Evolutionary conservation across 1,140 invertebrate genomes (phyloP), one percentile per base, ranked within the genome.

Genomic region (Drosophila auraria): DNA sequence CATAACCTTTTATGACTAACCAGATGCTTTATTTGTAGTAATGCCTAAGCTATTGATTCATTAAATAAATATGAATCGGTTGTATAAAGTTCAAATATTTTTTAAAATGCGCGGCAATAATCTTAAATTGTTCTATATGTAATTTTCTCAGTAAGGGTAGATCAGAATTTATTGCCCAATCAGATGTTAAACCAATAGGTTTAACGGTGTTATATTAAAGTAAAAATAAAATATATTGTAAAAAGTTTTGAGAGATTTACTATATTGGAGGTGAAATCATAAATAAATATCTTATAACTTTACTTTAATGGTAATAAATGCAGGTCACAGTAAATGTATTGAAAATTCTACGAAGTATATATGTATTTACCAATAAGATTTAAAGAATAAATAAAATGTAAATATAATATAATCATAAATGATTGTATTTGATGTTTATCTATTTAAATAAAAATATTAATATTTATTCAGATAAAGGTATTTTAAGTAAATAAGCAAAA

Each of bases 1-100:
- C 53, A 38, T 56, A 15, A 15, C 7, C 20, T 36, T 38, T 36
- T 5, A 38, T 56, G 53, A 56, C 53, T 38, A 56, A 36, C 12
- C 30, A 38, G 30, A 56, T 8, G 3, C 17, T 36, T 38, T 56
- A 38, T 54, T 20, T 14, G 20, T 36, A 11, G 11, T 20, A 20
- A 36, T 23, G 53, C 1, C 12, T 54, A 5, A 12, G 1, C 30
- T 56, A 15, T 15, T 1, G 17, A 38, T 36, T 0, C 33, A 36
- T 17, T 9, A 30, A 30, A 30, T 36, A 0, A 20, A 54, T 54
- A 54, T 3, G 7, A 36, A 8, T 20, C 20, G 6, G 1, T 20
- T 12, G 51, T 20, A 3, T 54, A 2, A 36, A 14, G 12, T 54
- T 20, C 6, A 20, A 12, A 33, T 20, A 36, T 14, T 36, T 3